Percentiles rank a stretch among this genome's conserved stretches.
Evolutionary conservation across 64 coral and sea anemone genomes (phyloP).

Genomic region (Montipora sp.): DNA sequence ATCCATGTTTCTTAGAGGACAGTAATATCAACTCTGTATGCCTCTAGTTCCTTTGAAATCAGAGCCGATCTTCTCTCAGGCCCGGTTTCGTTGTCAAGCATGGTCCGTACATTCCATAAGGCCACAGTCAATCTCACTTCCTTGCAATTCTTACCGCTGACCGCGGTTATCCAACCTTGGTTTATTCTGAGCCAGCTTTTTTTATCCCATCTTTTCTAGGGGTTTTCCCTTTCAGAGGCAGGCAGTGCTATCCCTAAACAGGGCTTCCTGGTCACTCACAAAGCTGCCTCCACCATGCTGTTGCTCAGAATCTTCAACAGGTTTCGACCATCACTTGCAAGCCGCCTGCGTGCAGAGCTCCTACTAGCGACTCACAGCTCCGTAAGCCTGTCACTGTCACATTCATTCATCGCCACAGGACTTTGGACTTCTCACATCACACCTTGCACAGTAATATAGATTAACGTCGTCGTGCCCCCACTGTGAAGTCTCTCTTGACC

Average conservation of each 20-base stretch:
- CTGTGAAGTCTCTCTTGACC: no score
- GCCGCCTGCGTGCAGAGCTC: constrained; percentile 37
- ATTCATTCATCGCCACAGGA: constrained; percentile 26
- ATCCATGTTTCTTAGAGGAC: neutral
- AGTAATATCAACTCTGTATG: neutral
- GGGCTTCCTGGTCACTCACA: constrained; percentile 45
- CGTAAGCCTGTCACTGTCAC: neutral
- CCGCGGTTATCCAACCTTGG: constrained; percentile 18
- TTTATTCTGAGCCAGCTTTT: neutral
- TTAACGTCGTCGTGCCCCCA: no score
- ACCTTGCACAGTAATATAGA: neutral
- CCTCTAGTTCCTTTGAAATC: neutral
- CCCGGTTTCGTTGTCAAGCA: constrained; percentile 9
- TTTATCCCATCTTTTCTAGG: constrained; percentile 33
- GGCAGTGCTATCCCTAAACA: constrained; percentile 53
- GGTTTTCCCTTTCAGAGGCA: constrained; percentile 3
- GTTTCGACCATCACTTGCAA: constrained; percentile 21
- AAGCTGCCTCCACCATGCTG: constrained; percentile 33
- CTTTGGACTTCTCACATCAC: neutral
- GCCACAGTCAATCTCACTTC: constrained; percentile 3
- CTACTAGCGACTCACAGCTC: constrained; percentile 39
- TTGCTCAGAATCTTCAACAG: neutral
- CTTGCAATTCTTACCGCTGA: constrained; percentile 25
- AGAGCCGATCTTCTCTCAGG: neutral
- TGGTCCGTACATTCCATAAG: constrained; percentile 11